phyloP scores from a whole-genome alignment of 2,113 vertebrate genomes.

The Odontesthes bonariensis region DNA sequence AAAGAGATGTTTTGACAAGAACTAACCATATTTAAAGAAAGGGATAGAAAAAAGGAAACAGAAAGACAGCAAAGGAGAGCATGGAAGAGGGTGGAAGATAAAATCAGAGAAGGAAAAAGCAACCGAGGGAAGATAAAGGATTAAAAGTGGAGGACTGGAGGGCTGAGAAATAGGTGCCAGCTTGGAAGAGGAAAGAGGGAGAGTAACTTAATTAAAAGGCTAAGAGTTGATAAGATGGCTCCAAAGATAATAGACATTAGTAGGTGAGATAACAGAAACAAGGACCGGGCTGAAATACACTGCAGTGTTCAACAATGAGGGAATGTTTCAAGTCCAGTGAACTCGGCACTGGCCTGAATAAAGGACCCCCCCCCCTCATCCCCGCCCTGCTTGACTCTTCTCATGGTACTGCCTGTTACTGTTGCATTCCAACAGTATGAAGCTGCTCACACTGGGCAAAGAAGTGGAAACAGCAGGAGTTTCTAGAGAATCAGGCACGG shows the following conservation, averaged over 20 bases:
- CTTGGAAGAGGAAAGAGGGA: not conserved
- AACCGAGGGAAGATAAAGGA: not conserved
- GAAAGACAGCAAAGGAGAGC: not conserved
- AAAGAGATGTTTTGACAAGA: not conserved
- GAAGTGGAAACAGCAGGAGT: conserved; percentile 53
- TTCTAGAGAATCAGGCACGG: conserved; percentile 32
- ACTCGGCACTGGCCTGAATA: conserved; percentile 39
- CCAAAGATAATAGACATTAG: conserved; percentile 7
- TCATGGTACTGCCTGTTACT: conserved; percentile 79
- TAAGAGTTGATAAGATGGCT: conserved; percentile 5
- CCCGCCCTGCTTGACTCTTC: conserved; percentile 41
- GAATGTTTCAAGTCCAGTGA: conserved; percentile 57
- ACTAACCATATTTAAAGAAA: not conserved
- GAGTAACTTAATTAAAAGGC: not conserved
- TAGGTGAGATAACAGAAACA: not conserved
- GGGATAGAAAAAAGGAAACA: not conserved
- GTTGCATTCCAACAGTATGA: conserved; percentile 78
- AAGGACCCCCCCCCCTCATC: conserved; percentile 31
- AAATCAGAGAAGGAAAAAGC: not conserved
- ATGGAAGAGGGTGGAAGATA: not conserved
- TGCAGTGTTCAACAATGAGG: conserved; percentile 26
- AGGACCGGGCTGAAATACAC: conserved; percentile 3
- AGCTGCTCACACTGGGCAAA: conserved; percentile 48
- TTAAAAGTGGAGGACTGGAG: not conserved
- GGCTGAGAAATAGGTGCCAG: not conserved